Conservation (phyloP, 2,113 vertebrate species). For the Potamarius usumacintae region DNA sequence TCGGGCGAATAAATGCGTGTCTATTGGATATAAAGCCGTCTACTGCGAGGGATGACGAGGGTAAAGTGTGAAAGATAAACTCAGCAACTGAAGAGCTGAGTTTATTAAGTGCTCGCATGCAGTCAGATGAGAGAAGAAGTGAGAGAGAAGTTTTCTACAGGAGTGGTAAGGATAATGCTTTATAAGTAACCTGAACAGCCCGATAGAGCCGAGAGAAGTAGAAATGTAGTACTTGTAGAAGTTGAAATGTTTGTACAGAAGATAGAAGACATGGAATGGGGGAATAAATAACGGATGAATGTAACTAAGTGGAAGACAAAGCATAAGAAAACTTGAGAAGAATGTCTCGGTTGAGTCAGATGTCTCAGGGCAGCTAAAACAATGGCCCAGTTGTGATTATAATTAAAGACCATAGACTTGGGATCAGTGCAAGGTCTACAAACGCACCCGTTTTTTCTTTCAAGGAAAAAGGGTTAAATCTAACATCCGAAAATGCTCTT, state of each 20-base stretch:
- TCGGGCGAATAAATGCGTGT: background rate
- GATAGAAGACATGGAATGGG: background rate
- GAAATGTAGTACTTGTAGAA: background rate
- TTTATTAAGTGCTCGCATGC: background rate
- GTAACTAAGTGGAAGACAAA: background rate
- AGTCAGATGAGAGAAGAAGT: no score
- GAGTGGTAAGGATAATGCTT: no score
- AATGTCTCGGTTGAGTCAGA: background rate
- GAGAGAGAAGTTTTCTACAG: no score
- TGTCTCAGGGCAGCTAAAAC: background rate
- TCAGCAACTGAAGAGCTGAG: no score
- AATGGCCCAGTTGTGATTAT: background rate
- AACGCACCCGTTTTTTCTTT: background rate
- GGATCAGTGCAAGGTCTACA: no score
- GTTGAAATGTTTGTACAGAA: background rate
- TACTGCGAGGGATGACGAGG: background rate
- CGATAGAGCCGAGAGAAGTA: no score
- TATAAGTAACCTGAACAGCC: background rate
- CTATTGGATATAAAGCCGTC: background rate
- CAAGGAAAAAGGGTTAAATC: no score
- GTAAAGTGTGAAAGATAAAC: no score
- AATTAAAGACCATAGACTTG: background rate
- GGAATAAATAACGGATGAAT: background rate
- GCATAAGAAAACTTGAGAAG: background rate
- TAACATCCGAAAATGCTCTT: no score